A percentile compares a stretch with the other conserved stretches of the same genome.
These are phyloP conservation scores for Sebastes umbrosus DNA, from an alignment of 2,797 vertebrate species.

Conservation along the genomic window DNA sequence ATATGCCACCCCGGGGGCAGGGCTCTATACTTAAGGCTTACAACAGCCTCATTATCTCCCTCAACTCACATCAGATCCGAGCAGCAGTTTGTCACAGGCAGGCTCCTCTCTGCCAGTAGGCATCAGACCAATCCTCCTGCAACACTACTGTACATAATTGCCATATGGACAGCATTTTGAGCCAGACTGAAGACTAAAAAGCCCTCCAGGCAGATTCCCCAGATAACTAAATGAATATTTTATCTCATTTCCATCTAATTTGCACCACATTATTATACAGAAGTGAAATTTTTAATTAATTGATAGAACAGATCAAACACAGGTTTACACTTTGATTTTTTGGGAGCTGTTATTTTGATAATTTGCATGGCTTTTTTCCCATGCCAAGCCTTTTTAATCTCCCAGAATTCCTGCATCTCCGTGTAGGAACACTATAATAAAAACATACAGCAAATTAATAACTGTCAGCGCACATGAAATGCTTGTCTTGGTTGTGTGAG, in stretches of 20 bases:
- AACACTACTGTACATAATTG: conserved; percentile 84
- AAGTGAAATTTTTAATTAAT: conserved; percentile 84
- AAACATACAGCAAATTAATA: conserved; percentile 76
- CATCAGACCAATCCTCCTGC: conserved; percentile 83
- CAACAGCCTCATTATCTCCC: conserved; percentile 85
- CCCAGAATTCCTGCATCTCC: conserved; percentile 62
- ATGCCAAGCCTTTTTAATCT: conserved; percentile 66
- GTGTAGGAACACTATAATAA: conserved; percentile 68
- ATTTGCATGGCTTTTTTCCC: conserved; percentile 71
- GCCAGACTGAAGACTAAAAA: conserved; percentile 83
- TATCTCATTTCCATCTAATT: conserved; percentile 89
- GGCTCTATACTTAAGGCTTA: conserved; percentile 84
- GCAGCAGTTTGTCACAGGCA: conserved; percentile 83
- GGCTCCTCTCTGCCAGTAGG: conserved; percentile 80
- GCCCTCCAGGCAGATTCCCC: conserved; percentile 84
- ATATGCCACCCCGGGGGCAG: conserved; percentile 78
- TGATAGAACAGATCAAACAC: conserved; percentile 87
- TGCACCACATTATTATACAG: conserved; percentile 86
- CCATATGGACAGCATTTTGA: conserved; percentile 86
- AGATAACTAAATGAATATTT: conserved; percentile 87
- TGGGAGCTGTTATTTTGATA: conserved; percentile 76
- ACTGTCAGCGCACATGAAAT: conserved; percentile 74
- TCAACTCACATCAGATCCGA: conserved; percentile 82
- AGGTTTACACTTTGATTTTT: conserved; percentile 84
- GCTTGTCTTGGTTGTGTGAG: conserved; percentile 75